Base-by-base conservation (phyloP, 2,113 vertebrate species). In the Ceyx melanurus region DNA sequence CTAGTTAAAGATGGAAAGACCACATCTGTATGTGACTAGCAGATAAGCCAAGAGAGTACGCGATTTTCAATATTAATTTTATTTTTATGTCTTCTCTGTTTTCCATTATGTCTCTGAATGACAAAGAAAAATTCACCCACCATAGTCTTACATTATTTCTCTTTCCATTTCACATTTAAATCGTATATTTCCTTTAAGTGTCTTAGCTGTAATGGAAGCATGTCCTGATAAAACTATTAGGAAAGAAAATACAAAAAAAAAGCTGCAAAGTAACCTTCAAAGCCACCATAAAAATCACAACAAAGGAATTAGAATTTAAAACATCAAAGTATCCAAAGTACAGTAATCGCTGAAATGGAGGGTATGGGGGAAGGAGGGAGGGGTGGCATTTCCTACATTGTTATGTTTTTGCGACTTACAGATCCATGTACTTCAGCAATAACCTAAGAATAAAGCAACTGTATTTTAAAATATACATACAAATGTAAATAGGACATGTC, bases 301-400 rank as follows among this genome's bases (percentile, higher is more conserved):
- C 88, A 92, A 90, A 96, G 53, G 95, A 96, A 97, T 95, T 89
- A 86, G 88, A 93, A 93, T 95, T 92, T 94, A 93, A 97, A 95
- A 92, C 82, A 96, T 94, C 93, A 94, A 97, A 97, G 86, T 94
- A 80, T 80, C 83, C 70, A 33, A 84, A 76, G 58, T 73, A 81
- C 43, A 95, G 92, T 92, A 93, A 92, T 93, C 48, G 15, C 57
- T 90, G 88, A 94, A 94, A 86, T 65, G 54, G 43, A 81, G 50
- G 71, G n/a, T 68, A 48, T 2, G 11, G 50, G 62, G 73, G 58
- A 85, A 89, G 77, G 25, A 79, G 21, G 73, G 74, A 51, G 66
- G 42, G 31, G 56, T 26, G 94, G 48, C 45, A 51, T 91, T 90
- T 90, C 46, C 43, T 56, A 28, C 6, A 2, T 64, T 76, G 18